phyloP scores from a whole-genome alignment of 2,113 vertebrate genomes.

The Zapornia atra region DNA sequence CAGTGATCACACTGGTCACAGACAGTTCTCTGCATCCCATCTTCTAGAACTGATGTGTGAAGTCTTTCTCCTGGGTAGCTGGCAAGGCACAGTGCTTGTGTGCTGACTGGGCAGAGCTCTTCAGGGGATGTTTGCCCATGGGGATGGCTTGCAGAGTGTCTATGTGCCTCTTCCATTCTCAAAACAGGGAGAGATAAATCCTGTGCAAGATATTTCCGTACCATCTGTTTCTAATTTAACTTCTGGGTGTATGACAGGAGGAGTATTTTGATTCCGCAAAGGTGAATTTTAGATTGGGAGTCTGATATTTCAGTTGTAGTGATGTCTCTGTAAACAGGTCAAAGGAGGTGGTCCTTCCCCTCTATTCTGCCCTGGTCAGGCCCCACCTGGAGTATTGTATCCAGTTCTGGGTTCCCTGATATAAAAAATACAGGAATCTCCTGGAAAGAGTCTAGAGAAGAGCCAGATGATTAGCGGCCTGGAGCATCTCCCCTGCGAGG shows the following conservation, averaged over 20 bases:
- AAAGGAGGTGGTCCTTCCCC: too few relatives aligned
- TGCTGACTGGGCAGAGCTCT: not conserved
- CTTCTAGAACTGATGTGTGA: not conserved
- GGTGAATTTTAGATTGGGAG: not conserved
- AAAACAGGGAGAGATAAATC: not conserved
- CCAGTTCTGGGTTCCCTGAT: too few relatives aligned
- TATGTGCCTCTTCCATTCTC: rapidly evolving
- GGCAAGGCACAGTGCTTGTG: not conserved
- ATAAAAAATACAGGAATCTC: too few relatives aligned
- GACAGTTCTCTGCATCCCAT: not conserved
- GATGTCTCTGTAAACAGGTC: not conserved
- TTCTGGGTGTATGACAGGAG: not conserved
- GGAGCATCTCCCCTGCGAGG: too few relatives aligned
- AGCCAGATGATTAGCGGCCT: too few relatives aligned
- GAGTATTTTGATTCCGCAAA: not conserved
- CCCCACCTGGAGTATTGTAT: too few relatives aligned
- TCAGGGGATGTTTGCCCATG: rapidly evolving
- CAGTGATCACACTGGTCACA: not conserved
- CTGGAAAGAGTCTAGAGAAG: too few relatives aligned
- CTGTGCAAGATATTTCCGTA: not conserved
- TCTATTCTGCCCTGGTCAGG: too few relatives aligned
- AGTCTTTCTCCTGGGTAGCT: not conserved
- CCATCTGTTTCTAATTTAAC: not conserved
- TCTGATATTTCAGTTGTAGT: not conserved
- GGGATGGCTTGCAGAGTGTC: not conserved